Evolutionary conservation across 2,888 invertebrate genomes (phyloP).

Genomic region (Sarcophaga carnaria): DNA sequence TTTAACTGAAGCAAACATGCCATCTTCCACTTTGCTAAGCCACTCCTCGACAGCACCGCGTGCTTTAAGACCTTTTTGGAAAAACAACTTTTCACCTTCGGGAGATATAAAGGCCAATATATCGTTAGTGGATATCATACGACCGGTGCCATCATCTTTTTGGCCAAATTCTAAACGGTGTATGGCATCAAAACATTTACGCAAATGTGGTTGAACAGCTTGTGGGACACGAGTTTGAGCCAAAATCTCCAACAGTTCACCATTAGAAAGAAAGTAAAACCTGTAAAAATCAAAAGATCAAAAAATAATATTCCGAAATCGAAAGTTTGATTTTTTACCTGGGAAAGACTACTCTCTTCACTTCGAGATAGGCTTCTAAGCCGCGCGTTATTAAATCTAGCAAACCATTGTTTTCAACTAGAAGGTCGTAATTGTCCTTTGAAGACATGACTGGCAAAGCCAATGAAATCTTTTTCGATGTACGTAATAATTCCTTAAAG

Average conservation of each 20-base stretch:
- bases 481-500: slow-evolving; percentile 94
- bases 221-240: slow-evolving; percentile 95
- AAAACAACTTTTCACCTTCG: slow-evolving; percentile 90
- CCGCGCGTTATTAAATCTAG: slow-evolving; percentile 95
- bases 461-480: slow-evolving; percentile 89
- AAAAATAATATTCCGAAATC: neutral
- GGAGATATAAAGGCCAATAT: slow-evolving; percentile 95
- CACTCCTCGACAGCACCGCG: slow-evolving; percentile 96
- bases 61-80: slow-evolving; percentile 92
- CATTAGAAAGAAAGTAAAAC: slow-evolving; percentile 95
- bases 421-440: slow-evolving; percentile 86
- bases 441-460: slow-evolving; percentile 91
- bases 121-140: slow-evolving; percentile 87
- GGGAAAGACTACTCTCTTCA: slow-evolving; percentile 93
- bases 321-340: slow-evolving; percentile 79
- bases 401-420: slow-evolving; percentile 88
- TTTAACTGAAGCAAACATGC: slow-evolving; percentile 91
- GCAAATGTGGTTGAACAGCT: slow-evolving; percentile 93
- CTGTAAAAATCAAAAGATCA: slow-evolving; percentile 66
- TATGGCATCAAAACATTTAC: slow-evolving; percentile 95
- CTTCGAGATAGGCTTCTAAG: slow-evolving; percentile 93
- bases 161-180: slow-evolving; percentile 89
- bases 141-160: slow-evolving; percentile 84
- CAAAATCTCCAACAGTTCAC: slow-evolving; percentile 93
- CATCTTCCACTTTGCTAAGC: slow-evolving; percentile 94